Evolutionary conservation across 2,888 invertebrate genomes (phyloP).

Genomic region (Clusia tigrina): DNA sequence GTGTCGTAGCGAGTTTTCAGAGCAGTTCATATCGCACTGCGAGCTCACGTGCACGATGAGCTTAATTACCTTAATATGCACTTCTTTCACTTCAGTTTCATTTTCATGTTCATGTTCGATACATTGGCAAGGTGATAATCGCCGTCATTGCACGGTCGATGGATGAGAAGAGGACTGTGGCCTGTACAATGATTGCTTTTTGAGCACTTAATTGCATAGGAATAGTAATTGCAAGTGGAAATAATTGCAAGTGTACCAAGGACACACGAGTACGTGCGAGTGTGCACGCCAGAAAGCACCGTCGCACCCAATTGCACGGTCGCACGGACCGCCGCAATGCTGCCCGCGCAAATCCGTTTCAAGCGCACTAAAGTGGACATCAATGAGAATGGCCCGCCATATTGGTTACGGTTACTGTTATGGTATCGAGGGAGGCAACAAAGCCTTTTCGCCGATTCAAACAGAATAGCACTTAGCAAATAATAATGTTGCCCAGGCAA

Average conservation of each 20-base stretch:
- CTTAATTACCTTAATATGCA: background rate
- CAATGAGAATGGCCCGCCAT: constrained; percentile 1
- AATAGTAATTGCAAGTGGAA: constrained; percentile 21
- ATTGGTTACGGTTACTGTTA: constrained; percentile 3
- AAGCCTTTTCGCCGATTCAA: no score
- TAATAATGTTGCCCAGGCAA: no score
- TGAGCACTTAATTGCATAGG: constrained; percentile 38
- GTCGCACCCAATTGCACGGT: background rate
- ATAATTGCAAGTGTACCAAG: no score
- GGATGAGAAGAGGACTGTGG: constrained; percentile 22
- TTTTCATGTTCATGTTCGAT: background rate
- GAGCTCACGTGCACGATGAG: background rate
- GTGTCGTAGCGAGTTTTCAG: background rate
- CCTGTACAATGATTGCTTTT: constrained; percentile 38
- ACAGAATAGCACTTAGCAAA: no score
- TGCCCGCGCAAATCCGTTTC: background rate
- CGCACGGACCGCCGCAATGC: background rate
- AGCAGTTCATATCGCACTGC: background rate
- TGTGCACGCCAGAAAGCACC: no score
- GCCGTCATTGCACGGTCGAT: constrained; percentile 12
- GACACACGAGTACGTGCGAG: background rate
- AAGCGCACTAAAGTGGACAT: constrained; percentile 3
- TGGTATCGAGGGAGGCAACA: no score
- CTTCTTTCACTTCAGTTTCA: background rate
- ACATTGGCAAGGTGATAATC: constrained; percentile 10